Base-by-base conservation (phyloP, 2,113 vertebrate species). In the Amia ocellicauda region DNA sequence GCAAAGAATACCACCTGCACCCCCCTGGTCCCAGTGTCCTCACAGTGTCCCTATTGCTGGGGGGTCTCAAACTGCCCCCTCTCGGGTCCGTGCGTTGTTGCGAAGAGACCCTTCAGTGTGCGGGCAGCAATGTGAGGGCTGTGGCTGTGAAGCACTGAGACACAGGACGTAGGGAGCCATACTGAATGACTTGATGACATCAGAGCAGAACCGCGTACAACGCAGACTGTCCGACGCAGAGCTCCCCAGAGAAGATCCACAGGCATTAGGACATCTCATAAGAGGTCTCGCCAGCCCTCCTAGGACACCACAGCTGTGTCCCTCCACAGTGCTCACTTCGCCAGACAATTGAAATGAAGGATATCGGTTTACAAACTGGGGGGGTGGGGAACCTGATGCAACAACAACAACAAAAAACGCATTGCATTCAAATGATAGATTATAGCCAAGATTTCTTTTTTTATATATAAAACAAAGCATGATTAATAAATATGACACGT, bases 401-500 rank as follows among this genome's bases (percentile, higher is more conserved):
- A 83, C 84, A 77, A 83, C 81, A 73, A 75, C 76, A 80, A 84
- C 70, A 74, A 59, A 58, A 62, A 80, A 75, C 68, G 53, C 62
- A 69, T 67, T 69, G 80, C 55, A n/a, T 75, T 73, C 78, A 79
- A 80, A 70, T 72, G 68, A 73, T 74, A 74, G 78, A 70, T 75
- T 69, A 81, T 85, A 85, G 64, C 74, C 79, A 82, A 84, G 78
- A 81, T 83, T 84, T 77, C 81, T 75, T 78, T 77, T 78, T 73
- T 83, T 82, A 81, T 80, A 81, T 84, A 88, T 83, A 89, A 83
- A 88, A 86, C 75, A 86, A 68, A 78, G 63, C 70, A 83, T 69
- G 76, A 75, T 75, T 78, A 89, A 89, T 89, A 89, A 89, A 89
- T 89, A 88, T 82, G 58, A 89, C 78, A 83, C 73, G 84, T 67